Evolutionary conservation across 2,113 vertebrate genomes (phyloP).

Genomic region (Gasterosteus aculeatus): DNA sequence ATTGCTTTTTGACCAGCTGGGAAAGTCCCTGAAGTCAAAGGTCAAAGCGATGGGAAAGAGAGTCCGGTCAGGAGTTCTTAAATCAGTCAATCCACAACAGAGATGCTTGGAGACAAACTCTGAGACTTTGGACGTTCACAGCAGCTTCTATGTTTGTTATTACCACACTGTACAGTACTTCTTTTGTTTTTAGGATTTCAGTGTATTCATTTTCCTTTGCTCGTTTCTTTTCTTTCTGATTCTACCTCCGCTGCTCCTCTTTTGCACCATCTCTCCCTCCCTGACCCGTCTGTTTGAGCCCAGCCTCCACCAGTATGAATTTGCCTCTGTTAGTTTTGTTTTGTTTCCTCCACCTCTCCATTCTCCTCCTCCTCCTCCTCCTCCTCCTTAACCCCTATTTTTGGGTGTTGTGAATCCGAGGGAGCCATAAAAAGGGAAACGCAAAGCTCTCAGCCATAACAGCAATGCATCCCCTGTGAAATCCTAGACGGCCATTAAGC

Average conservation of each 20-base stretch:
- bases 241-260: conserved; percentile 11
- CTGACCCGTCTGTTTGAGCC: conserved; percentile 26
- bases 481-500: conserved; percentile 84
- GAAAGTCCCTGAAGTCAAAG: conserved; percentile 63
- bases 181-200: conserved; percentile 4
- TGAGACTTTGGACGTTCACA: not conserved
- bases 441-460: conserved; percentile 81
- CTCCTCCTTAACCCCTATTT: conserved; percentile 60
- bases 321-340: conserved; percentile 77
- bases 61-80: conserved; percentile 61
- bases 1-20: conserved; percentile 65
- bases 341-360: conserved; percentile 51
- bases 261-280: conserved; percentile 35
- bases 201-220: not conserved
- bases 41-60: conserved; percentile 62
- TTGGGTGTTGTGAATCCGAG: conserved; percentile 78
- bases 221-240: conserved; percentile 5
- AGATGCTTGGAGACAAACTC: conserved; percentile 25
- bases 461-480: conserved; percentile 81
- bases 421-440: conserved; percentile 81
- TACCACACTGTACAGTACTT: not conserved
- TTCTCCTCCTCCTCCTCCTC: conserved; percentile 31
- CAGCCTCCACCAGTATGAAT: conserved; percentile 39
- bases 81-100: conserved; percentile 43
- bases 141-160: not conserved